A percentile compares a stretch with the other conserved stretches of the same genome.
These are phyloP conservation scores for Leucoma salicis DNA, from an alignment of 2,888 invertebrate genomes.

Conservation along the genomic window DNA sequence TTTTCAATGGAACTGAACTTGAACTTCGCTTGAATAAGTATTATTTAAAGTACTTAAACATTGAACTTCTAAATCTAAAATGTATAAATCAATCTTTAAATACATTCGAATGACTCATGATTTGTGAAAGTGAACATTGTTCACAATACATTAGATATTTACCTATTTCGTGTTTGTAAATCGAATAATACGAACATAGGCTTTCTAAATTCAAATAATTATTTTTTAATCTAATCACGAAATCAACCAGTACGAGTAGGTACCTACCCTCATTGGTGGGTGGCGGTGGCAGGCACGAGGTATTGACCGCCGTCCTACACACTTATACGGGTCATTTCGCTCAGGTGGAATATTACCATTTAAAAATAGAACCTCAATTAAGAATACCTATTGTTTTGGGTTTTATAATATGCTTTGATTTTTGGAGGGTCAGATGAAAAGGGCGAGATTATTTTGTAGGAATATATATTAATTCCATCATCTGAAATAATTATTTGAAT, in stretches of 20 bases:
- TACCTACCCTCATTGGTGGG: slow-evolving; percentile 53
- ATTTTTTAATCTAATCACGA: slow-evolving; percentile 59
- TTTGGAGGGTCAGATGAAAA: slow-evolving; percentile 18
- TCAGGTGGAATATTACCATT: slow-evolving; percentile 34
- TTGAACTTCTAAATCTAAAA: too few relatives aligned
- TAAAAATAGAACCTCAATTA: slow-evolving; percentile 30
- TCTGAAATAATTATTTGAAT: too few relatives aligned
- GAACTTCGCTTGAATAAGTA: too few relatives aligned
- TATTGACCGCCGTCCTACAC: slow-evolving; percentile 63
- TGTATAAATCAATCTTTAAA: too few relatives aligned
- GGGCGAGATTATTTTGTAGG: slow-evolving; percentile 2
- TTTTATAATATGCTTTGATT: neutral
- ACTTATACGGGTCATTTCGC: slow-evolving; percentile 44
- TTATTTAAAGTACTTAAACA: too few relatives aligned
- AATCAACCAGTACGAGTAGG: slow-evolving; percentile 51
- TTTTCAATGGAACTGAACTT: too few relatives aligned
- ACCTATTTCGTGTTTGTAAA: too few relatives aligned
- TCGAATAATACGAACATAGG: too few relatives aligned
- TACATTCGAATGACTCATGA: too few relatives aligned
- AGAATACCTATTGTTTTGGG: slow-evolving; percentile 34
- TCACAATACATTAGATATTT: too few relatives aligned
- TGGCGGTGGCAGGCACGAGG: slow-evolving; percentile 64
- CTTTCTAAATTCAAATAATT: slow-evolving; percentile 44
- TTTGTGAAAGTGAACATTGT: too few relatives aligned
- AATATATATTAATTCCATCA: neutral